Evolutionary conservation across 2,113 vertebrate genomes (phyloP).

Genomic region (Casuarius casuarius): DNA sequence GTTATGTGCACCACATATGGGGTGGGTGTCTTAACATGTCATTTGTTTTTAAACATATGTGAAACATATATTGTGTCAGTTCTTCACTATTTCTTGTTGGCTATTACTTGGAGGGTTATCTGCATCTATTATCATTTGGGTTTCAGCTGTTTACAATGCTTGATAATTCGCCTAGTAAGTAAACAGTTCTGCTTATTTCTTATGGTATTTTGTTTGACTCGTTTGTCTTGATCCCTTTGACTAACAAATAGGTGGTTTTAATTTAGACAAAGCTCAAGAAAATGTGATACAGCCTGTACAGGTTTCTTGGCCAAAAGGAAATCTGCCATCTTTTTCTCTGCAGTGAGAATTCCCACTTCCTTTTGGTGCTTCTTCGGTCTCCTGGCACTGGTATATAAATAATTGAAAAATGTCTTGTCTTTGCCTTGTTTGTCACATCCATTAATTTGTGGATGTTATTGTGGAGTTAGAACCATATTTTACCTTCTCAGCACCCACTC

Average conservation of each 20-base stretch:
- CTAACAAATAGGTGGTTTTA: not conserved
- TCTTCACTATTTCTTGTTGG: not conserved
- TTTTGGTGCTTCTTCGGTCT: not conserved
- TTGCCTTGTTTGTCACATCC: not conserved
- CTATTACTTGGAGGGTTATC: not conserved
- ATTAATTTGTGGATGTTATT: not conserved
- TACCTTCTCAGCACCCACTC: not conserved
- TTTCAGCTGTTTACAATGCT: not conserved
- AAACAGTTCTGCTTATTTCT: not conserved
- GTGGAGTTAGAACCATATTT: too few species aligned
- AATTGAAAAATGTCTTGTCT: not conserved
- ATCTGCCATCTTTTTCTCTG: not conserved
- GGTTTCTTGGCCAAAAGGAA: not conserved
- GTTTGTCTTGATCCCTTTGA: not conserved
- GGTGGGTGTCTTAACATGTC: not conserved
- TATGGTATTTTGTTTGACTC: not conserved
- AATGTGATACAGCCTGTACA: not conserved
- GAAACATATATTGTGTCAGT: not conserved
- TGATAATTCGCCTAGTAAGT: not conserved
- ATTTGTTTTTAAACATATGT: not conserved
- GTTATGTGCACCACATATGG: accelerated
- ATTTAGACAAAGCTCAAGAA: not conserved
- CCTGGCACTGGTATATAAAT: not conserved
- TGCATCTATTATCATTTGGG: not conserved
- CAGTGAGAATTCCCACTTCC: not conserved